Evolutionary conservation across 2,888 invertebrate genomes (phyloP), one percentile per base, ranked within the genome.

Genomic region (Palloptera scutellata): DNA sequence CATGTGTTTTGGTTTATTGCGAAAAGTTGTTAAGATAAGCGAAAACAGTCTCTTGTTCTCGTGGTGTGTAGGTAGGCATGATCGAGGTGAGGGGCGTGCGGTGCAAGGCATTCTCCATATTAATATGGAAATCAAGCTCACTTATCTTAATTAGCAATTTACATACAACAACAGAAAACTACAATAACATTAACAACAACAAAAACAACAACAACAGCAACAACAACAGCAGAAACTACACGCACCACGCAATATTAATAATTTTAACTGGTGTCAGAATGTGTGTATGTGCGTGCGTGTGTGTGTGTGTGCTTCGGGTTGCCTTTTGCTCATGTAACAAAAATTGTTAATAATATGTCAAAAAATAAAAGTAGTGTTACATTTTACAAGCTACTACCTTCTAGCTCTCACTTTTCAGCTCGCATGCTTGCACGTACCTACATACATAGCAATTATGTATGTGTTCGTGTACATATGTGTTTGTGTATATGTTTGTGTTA

Each of bases 101-200:
- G 17, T 30, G 15, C n/a, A 15, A 15, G 41, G 48, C 17, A 42
- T 15, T 53, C 41, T 20, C 40, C 40, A 64, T 60, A 70, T 73
- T 67, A 64, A 70, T 71, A 71, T 72, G 71, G 66, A 72, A 73
- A 73, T 74, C 70, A 68, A 48, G 61, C 67, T 71, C 68, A 73
- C 72, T 72, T 74, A 74, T 72, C 73, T 72, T 73, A 74, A 74
- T 73, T 74, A 74, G 72, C 72, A 73, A 73, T 73, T 73, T 70
- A 30, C 30, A 30, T 30, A 30, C 61, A 66, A 65, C 67, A 64
- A 54, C 63, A 30, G n/a, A n/a, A n/a, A n/a, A 30, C 61, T 66
- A 65, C 67, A 64, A 54, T 61, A 30, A n/a, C n/a, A n/a, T n/a
- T n/a, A n/a, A n/a, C n/a, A n/a, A 30, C 61, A 66, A 65, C 67